Percentiles rank a stretch among this genome's conserved stretches.
These are phyloP conservation scores for Pseudopleuronectes americanus DNA, from an alignment of 2,797 vertebrate species.

Conservation along the genomic window DNA sequence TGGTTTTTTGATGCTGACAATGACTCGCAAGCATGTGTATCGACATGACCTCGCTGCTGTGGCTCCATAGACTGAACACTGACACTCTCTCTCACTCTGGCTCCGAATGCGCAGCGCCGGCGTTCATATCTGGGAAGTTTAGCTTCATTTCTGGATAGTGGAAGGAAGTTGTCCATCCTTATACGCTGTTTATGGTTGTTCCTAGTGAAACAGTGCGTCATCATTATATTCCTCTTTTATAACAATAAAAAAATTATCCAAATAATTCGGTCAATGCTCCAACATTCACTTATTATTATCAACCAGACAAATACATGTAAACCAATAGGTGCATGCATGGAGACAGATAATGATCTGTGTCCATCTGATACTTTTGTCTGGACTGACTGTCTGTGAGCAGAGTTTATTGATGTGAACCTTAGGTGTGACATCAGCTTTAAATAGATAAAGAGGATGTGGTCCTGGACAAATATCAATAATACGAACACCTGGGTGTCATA, in stretches of 20 bases:
- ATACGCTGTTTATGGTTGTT: not conserved
- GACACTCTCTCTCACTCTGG: too few relatives aligned
- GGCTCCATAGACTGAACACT: too few relatives aligned
- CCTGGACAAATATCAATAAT: constrained; percentile 17
- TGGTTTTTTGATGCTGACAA: too few relatives aligned
- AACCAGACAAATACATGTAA: constrained; percentile 3
- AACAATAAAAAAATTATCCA: constrained; percentile 8
- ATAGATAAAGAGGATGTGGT: constrained; percentile 5
- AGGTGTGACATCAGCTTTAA: constrained; percentile 11
- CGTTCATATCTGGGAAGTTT: too few relatives aligned
- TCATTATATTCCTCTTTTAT: constrained; percentile 23
- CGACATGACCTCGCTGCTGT: too few relatives aligned
- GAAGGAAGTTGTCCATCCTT: not conserved
- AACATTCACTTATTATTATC: constrained; percentile 14
- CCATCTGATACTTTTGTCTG: not conserved
- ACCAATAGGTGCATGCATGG: not conserved
- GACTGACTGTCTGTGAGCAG: constrained; percentile 1
- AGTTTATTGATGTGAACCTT: not conserved
- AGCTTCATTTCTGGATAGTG: too few relatives aligned
- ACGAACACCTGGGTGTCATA: constrained; percentile 26
- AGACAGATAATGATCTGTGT: too few relatives aligned
- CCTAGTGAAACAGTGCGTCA: constrained; percentile 6
- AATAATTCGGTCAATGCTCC: constrained; percentile 5
- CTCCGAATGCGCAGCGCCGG: too few relatives aligned
- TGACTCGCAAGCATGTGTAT: too few relatives aligned